A percentile compares a stretch with the other conserved stretches of the same genome.
Conservation (phyloP, 2,797 vertebrate species). For the Pangasius djambal region DNA sequence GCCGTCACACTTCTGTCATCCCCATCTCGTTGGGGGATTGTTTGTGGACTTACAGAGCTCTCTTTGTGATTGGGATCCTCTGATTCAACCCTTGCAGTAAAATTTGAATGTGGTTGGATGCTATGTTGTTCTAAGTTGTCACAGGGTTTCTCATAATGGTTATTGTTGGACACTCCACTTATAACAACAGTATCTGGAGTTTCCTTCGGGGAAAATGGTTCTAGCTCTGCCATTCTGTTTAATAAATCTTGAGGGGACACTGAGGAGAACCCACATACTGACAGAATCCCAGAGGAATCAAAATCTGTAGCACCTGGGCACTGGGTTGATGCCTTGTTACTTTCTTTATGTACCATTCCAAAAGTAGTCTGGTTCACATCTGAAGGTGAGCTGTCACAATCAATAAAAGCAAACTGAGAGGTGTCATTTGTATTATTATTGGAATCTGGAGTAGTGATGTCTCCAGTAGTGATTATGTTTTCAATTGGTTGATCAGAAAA, state of each 20-base stretch:
- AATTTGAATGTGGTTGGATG: constrained; percentile 27
- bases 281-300: background rate
- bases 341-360: constrained; percentile 42
- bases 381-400: constrained; percentile 73
- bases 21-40: background rate
- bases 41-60: constrained; percentile 40
- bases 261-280: background rate
- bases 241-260: constrained; percentile 21
- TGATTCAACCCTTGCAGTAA: constrained; percentile 11
- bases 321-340: constrained; percentile 24
- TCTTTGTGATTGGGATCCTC: constrained; percentile 33
- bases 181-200: constrained; percentile 49
- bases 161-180: constrained; percentile 51
- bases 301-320: constrained; percentile 4
- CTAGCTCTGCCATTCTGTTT: constrained; percentile 34
- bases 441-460: constrained; percentile 67
- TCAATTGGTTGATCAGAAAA: constrained; percentile 14
- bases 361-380: constrained; percentile 57
- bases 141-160: constrained; percentile 59
- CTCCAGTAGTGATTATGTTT: constrained; percentile 56
- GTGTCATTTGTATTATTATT: constrained; percentile 73
- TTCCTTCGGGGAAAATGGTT: constrained; percentile 31
- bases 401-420: constrained; percentile 74
- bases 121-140: constrained; percentile 51
- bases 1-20: constrained; percentile 5